Base-by-base conservation (phyloP, 2,113 vertebrate species). In the Triplophysa siluroides region DNA sequence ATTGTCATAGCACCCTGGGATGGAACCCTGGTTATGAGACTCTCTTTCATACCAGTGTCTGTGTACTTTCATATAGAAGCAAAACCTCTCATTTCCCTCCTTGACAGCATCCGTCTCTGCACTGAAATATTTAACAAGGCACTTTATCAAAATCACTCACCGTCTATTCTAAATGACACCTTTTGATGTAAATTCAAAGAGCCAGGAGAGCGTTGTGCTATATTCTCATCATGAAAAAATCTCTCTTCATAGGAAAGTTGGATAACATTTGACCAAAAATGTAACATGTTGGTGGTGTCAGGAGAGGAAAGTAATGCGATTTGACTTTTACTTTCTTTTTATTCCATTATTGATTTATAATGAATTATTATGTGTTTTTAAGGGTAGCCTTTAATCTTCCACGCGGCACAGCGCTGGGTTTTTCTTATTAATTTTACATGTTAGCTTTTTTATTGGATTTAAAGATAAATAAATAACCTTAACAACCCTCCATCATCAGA, bases 111-210 rank as follows among this genome's bases (percentile, higher is more conserved):
- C 41, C 13, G 26, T 29, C 26, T 23, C 8, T 73, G 14, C 21
- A 60, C 54, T 73, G 60, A 73, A 73, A 43, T 73, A 41, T 73
- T 73, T 73, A 73, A 60, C 70, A 43, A 24, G 54, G n/a, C 52
- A 16, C 71, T 73, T 73, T 43, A 73, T 73, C 38, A 61, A 19
- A 10, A 60, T 43, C 54, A 3, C 33, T 6, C 33, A 6, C 33
- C 19, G 23, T 73, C 33, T 26, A 6, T 60, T 73, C n/a, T 73
- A 18, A 60, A 43, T 24, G 12, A 73, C 33, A 23, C 19, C 19
- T 41, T 73, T 73, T 43, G 33, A 73, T 60, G 71, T 43, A 12
- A 4, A n/a, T n/a, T 60, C 19, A 60, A 56, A 38, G 29, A 21
- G 50, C 16, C 69, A n/a, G 10, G 18, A 71, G 29, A 56, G 50